Evolutionary conservation across 1,140 invertebrate genomes (phyloP), one percentile per base, ranked within the genome.

Genomic region (Pogonomyrmex californicus): DNA sequence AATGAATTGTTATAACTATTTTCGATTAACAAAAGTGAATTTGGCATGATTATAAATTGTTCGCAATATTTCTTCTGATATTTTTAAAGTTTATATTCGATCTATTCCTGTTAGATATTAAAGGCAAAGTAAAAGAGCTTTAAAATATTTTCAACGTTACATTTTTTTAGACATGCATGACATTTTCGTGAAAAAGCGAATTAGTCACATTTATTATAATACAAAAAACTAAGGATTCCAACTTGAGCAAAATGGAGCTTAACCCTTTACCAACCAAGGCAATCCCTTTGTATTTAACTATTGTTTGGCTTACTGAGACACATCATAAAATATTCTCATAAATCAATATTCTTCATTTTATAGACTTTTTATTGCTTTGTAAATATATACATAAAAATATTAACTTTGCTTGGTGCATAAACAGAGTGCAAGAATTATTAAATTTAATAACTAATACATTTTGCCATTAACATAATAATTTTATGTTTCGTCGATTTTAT

Each of bases 251-350:
- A 23, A 23, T 23, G 23, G 23, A 23, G 23, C 23, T 23, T 41
- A 75, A 41, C 9, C 51, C 14, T 38, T 56, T 58, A 23, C n/a
- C 23, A 23, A n/a, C 36, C 17, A 68, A 23, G 30, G 23, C 4
- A 68, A 5, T 5, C 33, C 36, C 7, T 44, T 44, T 36, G 12
- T 12, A 44, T 0, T 23, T 73, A 5, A 73, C 23, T 75, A 12
- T 41, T 30, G n/a, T 58, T 33, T 23, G 23, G 23, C 54, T 5
- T 60, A 14, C 9, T 30, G 38, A 58, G 23, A 41, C 23, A 58
- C 17, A 44, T 75, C n/a, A 6, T 58, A 75, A 56, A 75, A 75
- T 10, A n/a, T 7, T n/a, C 12, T 75, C 38, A 41, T 75, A 75
- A 41, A 75, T 41, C n/a, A 23, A 44, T 30, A 49, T 38, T 38